Conservation (phyloP, 92 coral and sea anemone species). For the Heteractis magnifica region DNA sequence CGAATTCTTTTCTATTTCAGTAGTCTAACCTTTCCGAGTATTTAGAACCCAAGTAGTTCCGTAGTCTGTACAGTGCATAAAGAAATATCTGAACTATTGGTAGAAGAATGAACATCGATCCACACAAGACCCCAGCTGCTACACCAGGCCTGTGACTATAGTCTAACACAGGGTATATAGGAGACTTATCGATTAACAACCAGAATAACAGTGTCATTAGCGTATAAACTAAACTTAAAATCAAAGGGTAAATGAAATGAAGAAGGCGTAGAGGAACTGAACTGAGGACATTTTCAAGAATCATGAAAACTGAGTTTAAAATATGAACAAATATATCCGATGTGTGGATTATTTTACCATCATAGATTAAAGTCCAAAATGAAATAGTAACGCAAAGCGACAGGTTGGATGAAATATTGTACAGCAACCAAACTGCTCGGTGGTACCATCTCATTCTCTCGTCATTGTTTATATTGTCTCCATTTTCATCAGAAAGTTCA, state of each 20-base stretch:
- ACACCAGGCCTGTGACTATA: conserved; percentile 58
- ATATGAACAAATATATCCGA: conserved; percentile 72
- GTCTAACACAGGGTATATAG: conserved; percentile 67
- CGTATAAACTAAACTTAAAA: conserved; percentile 45
- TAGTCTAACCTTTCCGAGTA: background rate
- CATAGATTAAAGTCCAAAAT: conserved; percentile 65
- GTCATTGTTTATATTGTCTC: conserved; percentile 13
- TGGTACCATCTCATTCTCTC: conserved; percentile 65
- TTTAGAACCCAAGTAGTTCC: conserved; percentile 38
- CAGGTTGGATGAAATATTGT: conserved; percentile 59
- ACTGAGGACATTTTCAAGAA: conserved; percentile 62
- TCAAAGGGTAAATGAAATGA: conserved; percentile 60
- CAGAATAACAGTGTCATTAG: conserved; percentile 69
- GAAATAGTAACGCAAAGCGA: conserved; percentile 56
- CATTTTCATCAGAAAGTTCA: background rate
- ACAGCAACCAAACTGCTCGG: conserved; percentile 68
- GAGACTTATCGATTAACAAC: conserved; percentile 59
- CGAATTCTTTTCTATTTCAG: background rate
- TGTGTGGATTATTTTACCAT: conserved; percentile 44
- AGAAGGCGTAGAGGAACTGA: conserved; percentile 67
- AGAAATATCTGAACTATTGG: conserved; percentile 56
- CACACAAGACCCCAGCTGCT: conserved; percentile 51
- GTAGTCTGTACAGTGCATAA: conserved; percentile 68
- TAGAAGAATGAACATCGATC: conserved; percentile 40
- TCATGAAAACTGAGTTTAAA: conserved; percentile 67